phyloP scores from a whole-genome alignment of 2,113 vertebrate species.

The Lophotis ruficrista region DNA sequence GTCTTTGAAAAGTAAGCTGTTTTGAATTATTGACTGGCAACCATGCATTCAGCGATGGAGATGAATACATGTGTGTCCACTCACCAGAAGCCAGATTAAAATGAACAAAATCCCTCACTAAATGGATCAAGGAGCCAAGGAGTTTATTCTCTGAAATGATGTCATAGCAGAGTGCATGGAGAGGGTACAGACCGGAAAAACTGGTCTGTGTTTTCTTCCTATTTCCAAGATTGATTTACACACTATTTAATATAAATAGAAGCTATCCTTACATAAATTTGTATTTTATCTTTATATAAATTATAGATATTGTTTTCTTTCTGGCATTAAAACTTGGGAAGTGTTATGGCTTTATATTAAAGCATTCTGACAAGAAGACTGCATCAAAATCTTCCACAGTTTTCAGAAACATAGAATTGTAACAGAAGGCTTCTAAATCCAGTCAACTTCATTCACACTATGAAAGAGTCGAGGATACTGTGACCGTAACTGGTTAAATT shows the following conservation, averaged over 20 bases:
- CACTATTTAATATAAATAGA: neutral
- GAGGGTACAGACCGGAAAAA: neutral
- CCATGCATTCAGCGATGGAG: neutral
- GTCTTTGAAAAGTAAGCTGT: constrained; percentile 13
- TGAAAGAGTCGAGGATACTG: neutral
- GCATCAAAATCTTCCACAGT: neutral
- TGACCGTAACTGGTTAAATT: neutral
- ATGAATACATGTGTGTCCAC: neutral
- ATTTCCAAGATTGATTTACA: neutral
- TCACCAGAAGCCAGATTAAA: constrained; percentile 48
- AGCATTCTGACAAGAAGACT: neutral
- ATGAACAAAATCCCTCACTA: constrained; percentile 37
- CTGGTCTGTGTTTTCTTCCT: neutral
- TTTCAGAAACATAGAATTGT: neutral
- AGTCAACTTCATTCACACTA: neutral
- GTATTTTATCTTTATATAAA: neutral
- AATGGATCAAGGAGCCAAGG: constrained; percentile 51
- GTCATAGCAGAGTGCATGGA: neutral
- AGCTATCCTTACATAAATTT: neutral
- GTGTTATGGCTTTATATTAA: neutral
- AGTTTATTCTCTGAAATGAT: constrained; percentile 45
- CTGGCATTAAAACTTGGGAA: neutral
- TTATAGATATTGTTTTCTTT: neutral
- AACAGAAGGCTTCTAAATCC: neutral
- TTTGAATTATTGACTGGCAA: constrained; percentile 10